Evolutionary conservation across 2,888 invertebrate species (phyloP).

Genomic region (Clunio marinus): DNA sequence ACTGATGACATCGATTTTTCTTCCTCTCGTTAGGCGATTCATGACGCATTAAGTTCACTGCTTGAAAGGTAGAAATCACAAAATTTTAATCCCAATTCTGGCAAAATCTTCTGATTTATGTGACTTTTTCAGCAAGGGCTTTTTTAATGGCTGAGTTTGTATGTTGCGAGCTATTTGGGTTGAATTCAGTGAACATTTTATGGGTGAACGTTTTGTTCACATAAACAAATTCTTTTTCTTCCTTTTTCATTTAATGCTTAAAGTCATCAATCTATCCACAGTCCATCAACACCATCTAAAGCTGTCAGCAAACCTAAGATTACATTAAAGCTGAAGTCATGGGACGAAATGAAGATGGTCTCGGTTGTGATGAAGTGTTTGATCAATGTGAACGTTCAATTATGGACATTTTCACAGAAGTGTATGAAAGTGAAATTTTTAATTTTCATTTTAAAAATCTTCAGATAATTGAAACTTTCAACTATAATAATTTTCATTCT

Average conservation of each 20-base stretch:
- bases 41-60: constrained; percentile 24
- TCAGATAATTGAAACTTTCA: no score
- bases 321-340: constrained; percentile 68
- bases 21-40: constrained; percentile 11
- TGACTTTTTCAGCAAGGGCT: constrained; percentile 51
- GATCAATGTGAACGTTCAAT: constrained; percentile 46
- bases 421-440: constrained; percentile 34
- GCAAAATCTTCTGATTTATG: no score
- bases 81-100: no score
- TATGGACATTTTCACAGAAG: constrained; percentile 45
- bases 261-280: no score
- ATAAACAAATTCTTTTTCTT: constrained; percentile 54
- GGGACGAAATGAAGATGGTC: constrained; percentile 53
- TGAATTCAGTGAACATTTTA: constrained; percentile 66
- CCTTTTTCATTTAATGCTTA: no score
- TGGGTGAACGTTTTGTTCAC: constrained; percentile 73
- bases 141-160: constrained; percentile 65
- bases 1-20: constrained; percentile 14
- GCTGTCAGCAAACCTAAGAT: constrained; percentile 62
- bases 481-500: no score
- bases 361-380: constrained; percentile 47
- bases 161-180: constrained; percentile 69
- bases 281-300: constrained; percentile 68
- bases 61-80: constrained; percentile 12
- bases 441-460: no score